Conservation (phyloP, 2,113 vertebrate species). For the Triplophysa rosa region DNA sequence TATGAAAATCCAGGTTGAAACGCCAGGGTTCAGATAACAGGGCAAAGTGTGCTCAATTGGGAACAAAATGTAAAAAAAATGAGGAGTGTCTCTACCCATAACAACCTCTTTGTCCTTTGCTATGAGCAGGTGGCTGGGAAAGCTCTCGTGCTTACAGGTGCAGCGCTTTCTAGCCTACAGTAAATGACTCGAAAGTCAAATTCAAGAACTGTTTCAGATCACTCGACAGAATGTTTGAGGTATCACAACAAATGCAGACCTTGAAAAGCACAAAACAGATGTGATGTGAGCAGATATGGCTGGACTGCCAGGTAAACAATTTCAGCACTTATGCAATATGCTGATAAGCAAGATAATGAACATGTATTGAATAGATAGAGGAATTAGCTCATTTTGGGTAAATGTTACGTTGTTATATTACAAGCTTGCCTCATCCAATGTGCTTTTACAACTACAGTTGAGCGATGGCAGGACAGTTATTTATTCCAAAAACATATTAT, state of each 20-base stretch:
- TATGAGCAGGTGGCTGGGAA: conserved; percentile 24
- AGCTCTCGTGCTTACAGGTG: not conserved
- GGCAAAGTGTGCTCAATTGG: conserved; percentile 77
- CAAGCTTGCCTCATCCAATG: no score
- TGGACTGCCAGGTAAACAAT: not conserved
- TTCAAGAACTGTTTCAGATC: conserved; percentile 26
- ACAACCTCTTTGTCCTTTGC: conserved; percentile 52
- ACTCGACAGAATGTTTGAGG: conserved; percentile 12
- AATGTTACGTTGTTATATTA: no score
- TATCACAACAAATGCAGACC: conserved; percentile 16
- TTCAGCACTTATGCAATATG: not conserved
- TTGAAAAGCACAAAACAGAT: conserved; percentile 4
- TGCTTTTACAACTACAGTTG: no score
- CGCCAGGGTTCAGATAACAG: conserved; percentile 87
- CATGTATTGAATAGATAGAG: no score
- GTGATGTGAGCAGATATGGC: conserved; percentile 15
- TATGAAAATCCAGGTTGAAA: conserved; percentile 95
- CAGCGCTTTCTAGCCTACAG: not conserved
- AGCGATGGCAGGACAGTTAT: no score
- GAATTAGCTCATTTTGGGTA: not conserved
- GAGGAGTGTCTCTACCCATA: conserved; percentile 17
- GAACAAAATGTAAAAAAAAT: conserved; percentile 56
- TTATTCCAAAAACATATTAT: no score
- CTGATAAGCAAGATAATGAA: not conserved
- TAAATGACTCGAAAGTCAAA: not conserved